A percentile compares a stretch with the other conserved stretches of the same genome.
These are phyloP conservation scores for Oophaga pumilio DNA, from an alignment of 2,113 vertebrate genomes.

Conservation along the genomic window DNA sequence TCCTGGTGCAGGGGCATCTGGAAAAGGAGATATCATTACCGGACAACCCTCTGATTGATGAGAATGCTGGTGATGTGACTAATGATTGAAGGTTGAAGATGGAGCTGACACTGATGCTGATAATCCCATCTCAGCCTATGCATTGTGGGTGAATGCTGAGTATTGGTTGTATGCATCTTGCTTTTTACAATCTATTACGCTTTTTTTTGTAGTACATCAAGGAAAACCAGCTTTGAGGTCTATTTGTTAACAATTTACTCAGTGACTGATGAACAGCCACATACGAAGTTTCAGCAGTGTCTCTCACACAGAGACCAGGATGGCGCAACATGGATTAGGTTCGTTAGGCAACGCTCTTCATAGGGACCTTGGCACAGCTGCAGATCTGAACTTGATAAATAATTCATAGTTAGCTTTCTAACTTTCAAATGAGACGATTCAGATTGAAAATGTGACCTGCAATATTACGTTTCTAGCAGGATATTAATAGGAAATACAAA, in stretches of 20 bases:
- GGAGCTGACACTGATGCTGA: not conserved
- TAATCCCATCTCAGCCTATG: not conserved
- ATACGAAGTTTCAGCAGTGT: constrained; percentile 11
- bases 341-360: constrained; percentile 56
- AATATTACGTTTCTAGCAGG: constrained; percentile 59
- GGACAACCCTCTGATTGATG: too few species aligned
- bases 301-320: constrained; percentile 51
- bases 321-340: constrained; percentile 56
- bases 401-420: constrained; percentile 57
- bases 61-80: not conserved
- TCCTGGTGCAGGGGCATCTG: too few species aligned
- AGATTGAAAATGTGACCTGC: constrained; percentile 59
- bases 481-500: constrained; percentile 59
- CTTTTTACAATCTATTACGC: too few species aligned
- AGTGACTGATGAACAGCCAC: constrained; percentile 39
- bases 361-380: constrained; percentile 56
- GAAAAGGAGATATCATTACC: too few species aligned
- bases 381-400: constrained; percentile 59
- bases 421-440: constrained; percentile 59
- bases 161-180: not conserved
- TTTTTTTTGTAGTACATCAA: not conserved
- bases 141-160: not conserved
- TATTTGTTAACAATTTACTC: constrained; percentile 45
- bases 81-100: not conserved
- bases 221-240: constrained; percentile 7